Conservation (phyloP, 2,113 vertebrate species). For the Eulacestoma nigropectus region DNA sequence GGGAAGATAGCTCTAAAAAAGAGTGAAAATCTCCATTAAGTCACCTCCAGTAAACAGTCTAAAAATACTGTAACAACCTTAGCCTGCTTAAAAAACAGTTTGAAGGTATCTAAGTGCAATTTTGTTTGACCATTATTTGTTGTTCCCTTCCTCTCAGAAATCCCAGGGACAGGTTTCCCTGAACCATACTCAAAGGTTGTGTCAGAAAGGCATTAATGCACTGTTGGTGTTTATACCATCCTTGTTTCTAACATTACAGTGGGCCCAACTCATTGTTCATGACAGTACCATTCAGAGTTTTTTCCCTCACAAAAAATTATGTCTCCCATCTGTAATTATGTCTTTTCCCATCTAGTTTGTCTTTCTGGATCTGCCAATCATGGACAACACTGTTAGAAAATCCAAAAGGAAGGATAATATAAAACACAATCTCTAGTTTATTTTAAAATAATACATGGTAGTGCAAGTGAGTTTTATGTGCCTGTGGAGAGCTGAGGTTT, state of each 20-base stretch:
- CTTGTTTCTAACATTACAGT: neutral
- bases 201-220: neutral
- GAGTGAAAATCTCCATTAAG: neutral
- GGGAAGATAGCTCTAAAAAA: neutral
- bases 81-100: neutral
- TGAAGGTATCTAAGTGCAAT: neutral
- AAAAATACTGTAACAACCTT: neutral
- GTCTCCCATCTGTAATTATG: neutral
- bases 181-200: neutral
- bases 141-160: neutral
- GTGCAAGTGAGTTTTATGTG: neutral
- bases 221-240: neutral
- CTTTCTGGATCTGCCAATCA: neutral
- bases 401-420: neutral
- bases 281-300: neutral
- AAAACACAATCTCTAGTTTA: neutral
- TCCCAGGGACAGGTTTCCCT: neutral
- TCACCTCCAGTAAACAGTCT: neutral
- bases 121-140: neutral
- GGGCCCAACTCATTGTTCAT: neutral
- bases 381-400: neutral
- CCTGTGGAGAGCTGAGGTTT: neutral
- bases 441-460: neutral
- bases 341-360: neutral
- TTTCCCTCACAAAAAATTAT: neutral